Percentiles rank a stretch among this genome's conserved stretches.
These are phyloP conservation scores for Malacoraja senta DNA, from an alignment of 2,797 vertebrate species.

Conservation along the genomic window DNA sequence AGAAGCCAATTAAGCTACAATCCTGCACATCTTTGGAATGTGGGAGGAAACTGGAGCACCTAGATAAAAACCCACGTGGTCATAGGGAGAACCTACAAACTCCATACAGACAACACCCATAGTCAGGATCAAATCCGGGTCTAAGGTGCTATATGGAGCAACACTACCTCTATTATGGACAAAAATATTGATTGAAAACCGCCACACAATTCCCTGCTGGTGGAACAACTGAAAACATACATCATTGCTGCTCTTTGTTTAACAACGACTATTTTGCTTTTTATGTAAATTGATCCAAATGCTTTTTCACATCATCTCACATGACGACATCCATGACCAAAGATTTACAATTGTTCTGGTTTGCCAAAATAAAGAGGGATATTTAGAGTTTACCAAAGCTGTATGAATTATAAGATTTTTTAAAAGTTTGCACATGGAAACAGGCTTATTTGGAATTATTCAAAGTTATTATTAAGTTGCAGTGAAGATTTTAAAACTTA, in stretches of 20 bases:
- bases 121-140: too few relatives aligned
- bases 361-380: background rate
- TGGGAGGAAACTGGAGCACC: too few relatives aligned
- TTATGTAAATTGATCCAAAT: background rate
- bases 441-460: background rate
- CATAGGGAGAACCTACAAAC: too few relatives aligned
- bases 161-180: too few relatives aligned
- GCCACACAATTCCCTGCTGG: background rate
- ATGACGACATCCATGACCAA: background rate
- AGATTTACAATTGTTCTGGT: background rate
- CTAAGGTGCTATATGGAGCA: too few relatives aligned
- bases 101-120: too few relatives aligned
- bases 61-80: too few relatives aligned
- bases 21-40: too few relatives aligned
- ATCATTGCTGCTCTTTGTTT: background rate
- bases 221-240: background rate
- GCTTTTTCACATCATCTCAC: background rate
- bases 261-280: background rate
- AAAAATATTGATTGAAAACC: background rate
- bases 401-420: background rate
- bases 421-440: background rate
- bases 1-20: too few relatives aligned
- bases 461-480: background rate
- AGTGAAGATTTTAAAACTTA: background rate
- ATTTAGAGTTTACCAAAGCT: background rate